Percentiles rank a stretch among this genome's conserved stretches.
Evolutionary conservation across 2,888 invertebrate genomes (phyloP).

Genomic region (Xanthia togata): DNA sequence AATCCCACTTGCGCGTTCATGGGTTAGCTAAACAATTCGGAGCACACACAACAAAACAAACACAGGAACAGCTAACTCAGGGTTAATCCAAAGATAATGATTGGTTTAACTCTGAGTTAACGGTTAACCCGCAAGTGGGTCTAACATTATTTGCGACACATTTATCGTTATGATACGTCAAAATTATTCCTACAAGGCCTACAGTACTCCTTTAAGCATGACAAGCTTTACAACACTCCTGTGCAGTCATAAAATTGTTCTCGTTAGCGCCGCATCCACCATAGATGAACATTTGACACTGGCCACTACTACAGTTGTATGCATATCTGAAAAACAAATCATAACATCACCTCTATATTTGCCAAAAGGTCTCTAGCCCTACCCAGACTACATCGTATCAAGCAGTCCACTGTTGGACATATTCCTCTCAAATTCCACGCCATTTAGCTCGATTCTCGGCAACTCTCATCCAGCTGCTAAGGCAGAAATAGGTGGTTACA

Average conservation of each 20-base stretch:
- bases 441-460: neutral
- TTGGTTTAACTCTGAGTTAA: no score
- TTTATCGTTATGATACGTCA: neutral
- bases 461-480: neutral
- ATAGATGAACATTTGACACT: constrained; percentile 12
- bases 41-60: no score
- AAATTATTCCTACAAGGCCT: neutral
- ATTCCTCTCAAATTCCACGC: neutral
- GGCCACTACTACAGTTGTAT: neutral
- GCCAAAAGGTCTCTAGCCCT: neutral
- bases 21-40: no score
- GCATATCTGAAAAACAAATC: constrained; percentile 17
- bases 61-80: no score
- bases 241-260: constrained; percentile 6
- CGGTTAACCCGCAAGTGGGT: no score
- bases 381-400: neutral
- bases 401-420: neutral
- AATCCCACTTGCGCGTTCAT: no score
- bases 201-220: neutral
- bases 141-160: neutral
- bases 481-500: no score
- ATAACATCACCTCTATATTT: neutral
- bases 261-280: constrained; percentile 28
- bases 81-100: no score
- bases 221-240: neutral